Conservation (phyloP, 2,888 invertebrate genomes). For the Mystacides longicornis region DNA sequence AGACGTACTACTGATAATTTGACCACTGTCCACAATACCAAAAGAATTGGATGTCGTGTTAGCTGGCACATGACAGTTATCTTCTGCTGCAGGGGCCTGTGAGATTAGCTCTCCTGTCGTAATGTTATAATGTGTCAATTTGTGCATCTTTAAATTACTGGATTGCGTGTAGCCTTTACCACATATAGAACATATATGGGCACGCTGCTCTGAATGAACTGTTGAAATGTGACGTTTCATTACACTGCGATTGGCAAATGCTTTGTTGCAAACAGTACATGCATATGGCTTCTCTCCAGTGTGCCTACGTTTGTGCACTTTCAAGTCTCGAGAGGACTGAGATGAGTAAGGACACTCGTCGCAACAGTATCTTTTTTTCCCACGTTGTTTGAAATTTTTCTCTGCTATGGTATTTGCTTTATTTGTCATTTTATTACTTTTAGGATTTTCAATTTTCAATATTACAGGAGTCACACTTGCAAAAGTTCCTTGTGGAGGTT, state of each 20-base stretch:
- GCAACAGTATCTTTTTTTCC: constrained; percentile 3
- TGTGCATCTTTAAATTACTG: constrained; percentile 4
- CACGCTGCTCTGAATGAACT: neutral
- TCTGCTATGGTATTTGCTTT: neutral
- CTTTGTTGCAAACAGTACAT: neutral
- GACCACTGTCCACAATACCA: no score
- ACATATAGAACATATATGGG: neutral
- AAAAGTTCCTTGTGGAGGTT: neutral
- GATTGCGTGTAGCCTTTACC: neutral
- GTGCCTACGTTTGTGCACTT: constrained; percentile 2
- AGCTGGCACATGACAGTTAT: no score
- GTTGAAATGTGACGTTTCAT: neutral
- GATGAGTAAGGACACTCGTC: constrained; percentile 5
- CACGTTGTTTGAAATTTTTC: neutral
- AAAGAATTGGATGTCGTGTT: no score
- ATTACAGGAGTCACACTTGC: neutral
- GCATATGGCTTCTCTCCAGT: neutral
- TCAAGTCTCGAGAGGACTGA: neutral
- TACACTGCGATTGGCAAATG: neutral
- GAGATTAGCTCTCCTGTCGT: neutral
- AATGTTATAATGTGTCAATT: neutral
- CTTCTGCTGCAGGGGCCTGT: neutral
- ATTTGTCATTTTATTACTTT: neutral
- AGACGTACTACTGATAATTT: no score
- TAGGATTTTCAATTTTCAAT: neutral